A percentile compares a stretch with the other conserved stretches of the same genome.
Evolutionary conservation across 2,113 vertebrate species (phyloP).

Genomic region (Petrocephalus zakoni): DNA sequence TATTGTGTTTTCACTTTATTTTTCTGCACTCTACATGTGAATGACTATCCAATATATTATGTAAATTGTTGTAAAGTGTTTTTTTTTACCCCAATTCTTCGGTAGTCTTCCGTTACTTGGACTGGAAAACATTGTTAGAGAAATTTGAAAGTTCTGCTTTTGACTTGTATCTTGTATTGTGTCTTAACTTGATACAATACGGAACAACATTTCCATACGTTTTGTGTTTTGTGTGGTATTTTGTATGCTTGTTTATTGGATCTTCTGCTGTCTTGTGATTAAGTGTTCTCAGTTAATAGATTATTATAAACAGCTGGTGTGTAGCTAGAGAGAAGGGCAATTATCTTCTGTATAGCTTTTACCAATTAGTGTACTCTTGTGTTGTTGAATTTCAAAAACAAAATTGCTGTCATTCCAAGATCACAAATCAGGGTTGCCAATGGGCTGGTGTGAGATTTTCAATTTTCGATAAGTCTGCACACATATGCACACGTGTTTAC

Average conservation of each 20-base stretch:
- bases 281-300: not conserved
- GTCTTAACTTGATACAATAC: not conserved
- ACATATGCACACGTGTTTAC: no score
- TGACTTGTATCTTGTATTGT: not conserved
- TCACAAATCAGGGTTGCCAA: no score
- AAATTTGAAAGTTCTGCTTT: not conserved
- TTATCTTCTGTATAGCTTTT: not conserved
- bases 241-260: not conserved
- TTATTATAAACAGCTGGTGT: not conserved
- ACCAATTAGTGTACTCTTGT: no score
- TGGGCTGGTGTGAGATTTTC: no score
- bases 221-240: not conserved
- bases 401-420: not conserved
- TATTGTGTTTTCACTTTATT: not conserved
- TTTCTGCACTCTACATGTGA: not conserved
- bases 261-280: not conserved
- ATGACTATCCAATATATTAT: not conserved
- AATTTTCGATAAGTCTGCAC: no score
- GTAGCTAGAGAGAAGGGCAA: not conserved
- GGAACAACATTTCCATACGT: not conserved
- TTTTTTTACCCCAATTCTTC: not conserved
- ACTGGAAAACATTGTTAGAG: not conserved
- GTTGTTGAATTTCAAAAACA: no score
- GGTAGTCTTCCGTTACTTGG: not conserved
- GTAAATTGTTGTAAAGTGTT: not conserved